A percentile compares a stretch with the other conserved stretches of the same genome.
Conservation (phyloP, 2,113 vertebrate genomes). For the Ctenomys sociabilis region DNA sequence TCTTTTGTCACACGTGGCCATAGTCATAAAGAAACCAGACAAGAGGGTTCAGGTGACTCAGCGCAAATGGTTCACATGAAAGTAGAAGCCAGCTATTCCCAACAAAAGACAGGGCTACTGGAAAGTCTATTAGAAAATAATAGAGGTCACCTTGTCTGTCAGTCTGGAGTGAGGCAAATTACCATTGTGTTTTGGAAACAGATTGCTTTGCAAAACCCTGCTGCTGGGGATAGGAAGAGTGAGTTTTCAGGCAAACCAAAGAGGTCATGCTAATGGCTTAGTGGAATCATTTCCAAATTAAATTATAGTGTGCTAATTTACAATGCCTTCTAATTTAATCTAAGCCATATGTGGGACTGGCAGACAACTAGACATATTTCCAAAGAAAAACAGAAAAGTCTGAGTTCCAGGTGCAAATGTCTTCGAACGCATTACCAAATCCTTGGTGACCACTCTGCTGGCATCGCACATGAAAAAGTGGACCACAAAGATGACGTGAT, state of each 20-base stretch:
- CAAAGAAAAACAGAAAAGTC: neutral
- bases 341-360: neutral
- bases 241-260: neutral
- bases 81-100: neutral
- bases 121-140: conserved; percentile 27
- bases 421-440: neutral
- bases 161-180: neutral
- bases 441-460: neutral
- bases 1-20: neutral
- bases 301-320: neutral
- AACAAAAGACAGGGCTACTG: neutral
- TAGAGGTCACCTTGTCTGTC: neutral
- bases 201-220: neutral
- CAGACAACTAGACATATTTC: neutral
- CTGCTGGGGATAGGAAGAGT: neutral
- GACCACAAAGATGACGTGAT: too few relatives aligned
- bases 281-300: neutral
- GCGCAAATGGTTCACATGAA: neutral
- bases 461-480: too few relatives aligned
- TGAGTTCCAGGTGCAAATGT: neutral
- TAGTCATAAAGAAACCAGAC: neutral
- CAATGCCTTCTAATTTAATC: neutral
- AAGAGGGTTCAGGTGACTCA: neutral
- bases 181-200: conserved; percentile 14
- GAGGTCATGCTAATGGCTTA: neutral